Evolutionary conservation across 2,113 vertebrate species (phyloP).

Genomic region (Brachirus orientalis): DNA sequence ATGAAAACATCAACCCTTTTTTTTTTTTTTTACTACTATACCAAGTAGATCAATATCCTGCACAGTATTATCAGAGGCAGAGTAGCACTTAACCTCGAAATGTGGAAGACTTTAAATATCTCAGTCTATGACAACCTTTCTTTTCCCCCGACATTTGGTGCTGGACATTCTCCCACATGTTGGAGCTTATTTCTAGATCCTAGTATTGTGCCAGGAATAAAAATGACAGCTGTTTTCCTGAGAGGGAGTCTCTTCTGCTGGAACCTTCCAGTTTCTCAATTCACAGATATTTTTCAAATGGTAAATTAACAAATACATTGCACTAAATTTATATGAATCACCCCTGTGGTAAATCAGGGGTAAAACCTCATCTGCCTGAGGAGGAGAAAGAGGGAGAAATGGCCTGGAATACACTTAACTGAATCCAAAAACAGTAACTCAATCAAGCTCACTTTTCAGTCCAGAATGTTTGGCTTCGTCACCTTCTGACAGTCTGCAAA

Average conservation of each 20-base stretch:
- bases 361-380: not conserved
- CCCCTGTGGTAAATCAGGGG: conserved; percentile 25
- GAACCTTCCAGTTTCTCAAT: conserved; percentile 36
- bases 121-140: conserved; percentile 46
- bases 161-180: conserved; percentile 72
- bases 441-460: conserved; percentile 37
- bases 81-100: conserved; percentile 19
- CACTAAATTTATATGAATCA: conserved; percentile 14
- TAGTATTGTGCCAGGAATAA: conserved; percentile 59
- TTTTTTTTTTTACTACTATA: conserved; percentile 6
- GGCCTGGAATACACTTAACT: conserved; percentile 21
- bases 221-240: conserved; percentile 74
- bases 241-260: conserved; percentile 40
- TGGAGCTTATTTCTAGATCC: conserved; percentile 61
- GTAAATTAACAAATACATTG: conserved; percentile 25
- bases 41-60: conserved; percentile 12
- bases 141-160: conserved; percentile 59
- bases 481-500: conserved; percentile 25
- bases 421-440: conserved; percentile 33
- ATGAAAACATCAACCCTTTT: not conserved
- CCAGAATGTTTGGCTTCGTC: conserved; percentile 36
- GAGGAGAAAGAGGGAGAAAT: conserved; percentile 8
- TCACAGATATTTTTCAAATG: conserved; percentile 16
- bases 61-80: not conserved
- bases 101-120: conserved; percentile 57